phyloP scores from a whole-genome alignment of 2,797 vertebrate genomes.

The Okamejei kenojei region DNA sequence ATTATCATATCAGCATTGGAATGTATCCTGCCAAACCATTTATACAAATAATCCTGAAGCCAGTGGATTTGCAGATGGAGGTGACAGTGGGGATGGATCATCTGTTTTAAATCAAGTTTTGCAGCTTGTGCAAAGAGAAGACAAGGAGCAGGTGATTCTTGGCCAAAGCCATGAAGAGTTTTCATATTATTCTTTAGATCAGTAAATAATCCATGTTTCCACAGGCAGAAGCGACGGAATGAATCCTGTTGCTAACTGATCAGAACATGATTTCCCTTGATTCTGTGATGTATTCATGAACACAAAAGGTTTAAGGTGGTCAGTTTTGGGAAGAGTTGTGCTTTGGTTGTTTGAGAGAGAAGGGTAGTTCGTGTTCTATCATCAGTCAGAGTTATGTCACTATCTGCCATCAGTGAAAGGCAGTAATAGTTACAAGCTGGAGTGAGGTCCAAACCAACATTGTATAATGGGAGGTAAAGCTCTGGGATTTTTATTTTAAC shows the following conservation, averaged over 20 bases:
- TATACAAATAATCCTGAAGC: background rate
- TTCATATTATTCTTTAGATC: background rate
- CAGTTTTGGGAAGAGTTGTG: background rate
- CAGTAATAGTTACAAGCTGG: no score
- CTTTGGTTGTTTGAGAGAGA: background rate
- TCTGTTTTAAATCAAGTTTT: background rate
- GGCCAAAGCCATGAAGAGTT: background rate
- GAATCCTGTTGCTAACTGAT: background rate
- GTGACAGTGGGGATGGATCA: no score
- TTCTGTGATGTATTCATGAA: background rate
- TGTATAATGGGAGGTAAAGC: no score
- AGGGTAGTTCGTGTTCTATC: background rate
- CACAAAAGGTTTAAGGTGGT: background rate
- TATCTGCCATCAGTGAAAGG: no score
- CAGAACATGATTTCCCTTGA: background rate
- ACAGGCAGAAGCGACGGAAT: background rate
- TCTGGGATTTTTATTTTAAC: no score
- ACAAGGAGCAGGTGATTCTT: background rate
- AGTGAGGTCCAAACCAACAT: no score
- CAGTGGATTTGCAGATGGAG: no score
- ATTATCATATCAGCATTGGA: background rate
- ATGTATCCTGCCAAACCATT: background rate
- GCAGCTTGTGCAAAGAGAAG: background rate
- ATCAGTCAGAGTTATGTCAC: no score
- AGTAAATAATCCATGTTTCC: background rate